Base-by-base conservation (phyloP, 1,140 invertebrate species). In the Tetraneura akinire region DNA sequence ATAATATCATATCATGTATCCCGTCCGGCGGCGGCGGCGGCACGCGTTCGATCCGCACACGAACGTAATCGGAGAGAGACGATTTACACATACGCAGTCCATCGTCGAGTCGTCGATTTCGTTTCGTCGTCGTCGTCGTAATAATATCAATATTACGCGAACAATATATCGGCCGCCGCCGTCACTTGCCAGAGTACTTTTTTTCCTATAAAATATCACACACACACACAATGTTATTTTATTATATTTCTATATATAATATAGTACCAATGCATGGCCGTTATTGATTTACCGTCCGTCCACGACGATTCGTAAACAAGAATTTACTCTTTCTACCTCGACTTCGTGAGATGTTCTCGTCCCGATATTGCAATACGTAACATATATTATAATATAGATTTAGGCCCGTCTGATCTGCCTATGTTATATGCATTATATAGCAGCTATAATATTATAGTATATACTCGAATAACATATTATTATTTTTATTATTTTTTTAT, bases 301-400 rank as follows among this genome's bases (percentile, higher is more conserved):
- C 21, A 16, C 11, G n/a, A n/a, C 29, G 26, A 0, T 57, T 57
- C 21, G 26, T 53, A 73, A 53, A 51, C 26, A 53, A 76, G 53
- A 76, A 76, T 76, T 57, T 76, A 76, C 57, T 76, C 23, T n/a
- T n/a, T 47, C 2, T 23, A 76, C 18, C 42, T 26, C 8, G 8
- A 73, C 49, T 26, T 11, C 47, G 32, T 37, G 70, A 32, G 70
- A 53, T 73, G 70, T 73, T 53, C 23, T 14, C 37, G 73, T 76
- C n/a, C 45, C n/a, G 53, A 55, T 57, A 57, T 57, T 57, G 13
- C 14, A 53, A 32, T 53, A 37, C 26, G 70, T 23, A n/a, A n/a
- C n/a, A n/a, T n/a, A n/a, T n/a, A n/a, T n/a, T n/a, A n/a, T n/a
- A n/a, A n/a, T n/a, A n/a, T n/a, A n/a, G n/a, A n/a, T n/a, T n/a